Conservation (phyloP, 2,888 invertebrate genomes). For the Eugnorisma glareosa region DNA sequence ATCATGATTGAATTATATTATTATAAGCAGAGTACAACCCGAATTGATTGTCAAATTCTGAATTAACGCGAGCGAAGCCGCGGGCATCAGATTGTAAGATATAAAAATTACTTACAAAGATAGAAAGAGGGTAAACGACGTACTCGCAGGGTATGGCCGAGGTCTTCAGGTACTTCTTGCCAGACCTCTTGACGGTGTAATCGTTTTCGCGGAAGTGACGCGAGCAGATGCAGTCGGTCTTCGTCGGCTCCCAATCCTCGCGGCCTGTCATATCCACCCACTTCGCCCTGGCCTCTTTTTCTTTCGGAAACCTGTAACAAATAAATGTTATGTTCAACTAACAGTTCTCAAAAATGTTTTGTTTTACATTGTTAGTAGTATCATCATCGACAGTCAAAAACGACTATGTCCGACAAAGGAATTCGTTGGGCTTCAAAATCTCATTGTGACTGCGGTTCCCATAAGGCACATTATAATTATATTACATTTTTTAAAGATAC, state of each 20-base stretch:
- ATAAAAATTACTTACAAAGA: conserved; percentile 31
- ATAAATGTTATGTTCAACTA: neutral
- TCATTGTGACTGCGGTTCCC: neutral
- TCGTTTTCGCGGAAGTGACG: conserved; percentile 38
- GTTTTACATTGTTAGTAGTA: neutral
- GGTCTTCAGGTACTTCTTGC: conserved; percentile 10
- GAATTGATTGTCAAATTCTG: no score
- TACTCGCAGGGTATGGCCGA: conserved; percentile 40
- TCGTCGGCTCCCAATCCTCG: neutral
- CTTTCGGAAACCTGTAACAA: conserved; percentile 29
- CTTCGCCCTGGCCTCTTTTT: neutral
- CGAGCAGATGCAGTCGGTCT: conserved; percentile 3
- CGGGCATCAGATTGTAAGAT: no score
- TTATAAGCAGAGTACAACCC: no score
- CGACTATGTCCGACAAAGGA: neutral
- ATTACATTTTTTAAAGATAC: neutral
- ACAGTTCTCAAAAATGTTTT: neutral
- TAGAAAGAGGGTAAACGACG: conserved; percentile 19
- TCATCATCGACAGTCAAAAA: neutral
- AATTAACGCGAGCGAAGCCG: no score
- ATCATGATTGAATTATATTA: no score
- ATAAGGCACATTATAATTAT: no score
- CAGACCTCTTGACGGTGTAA: conserved; percentile 37
- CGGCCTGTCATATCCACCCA: conserved; percentile 17
- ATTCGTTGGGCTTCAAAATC: neutral